Base-by-base conservation (phyloP, 2,888 invertebrate genomes). In the Alsophila aescularia region DNA sequence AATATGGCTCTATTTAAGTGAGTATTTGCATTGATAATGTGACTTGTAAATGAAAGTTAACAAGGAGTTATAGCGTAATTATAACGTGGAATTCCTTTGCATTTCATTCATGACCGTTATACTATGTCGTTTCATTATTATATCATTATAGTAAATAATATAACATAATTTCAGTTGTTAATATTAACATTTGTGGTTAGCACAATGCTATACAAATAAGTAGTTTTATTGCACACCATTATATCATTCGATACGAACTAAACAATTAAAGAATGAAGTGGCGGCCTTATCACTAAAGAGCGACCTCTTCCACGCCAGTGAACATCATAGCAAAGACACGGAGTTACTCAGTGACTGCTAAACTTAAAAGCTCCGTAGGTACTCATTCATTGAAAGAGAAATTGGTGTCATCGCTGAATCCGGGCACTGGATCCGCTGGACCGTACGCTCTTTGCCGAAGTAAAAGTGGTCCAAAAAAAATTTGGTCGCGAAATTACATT, bases 381-480 rank as follows among this genome's bases (percentile, higher is more conserved):
- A 69, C 69, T 67, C 68, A 71, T 75, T 79, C 79, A 83, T 87
- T 82, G 90, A 90, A 90, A 90, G 90, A 90, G 90, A 91, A 91
- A 91, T 90, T 90, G 72, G 86, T 89, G 90, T 82, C 90, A 87
- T 85, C 83, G 80, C 75, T 79, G 78, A 83, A 85, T 82, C 72
- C 78, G 75, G 74, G 74, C 76, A 67, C 66, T 68, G 70, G 66
- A 69, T 69, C 58, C 71, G 75, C 77, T 78, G 81, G 76, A 78
- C 75, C 76, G 79, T 77, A 73, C 75, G 79, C 81, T 77, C 75
- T 76, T 75, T 81, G 85, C 75, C 85, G 70, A 87, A 91, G 90
- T 91, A 91, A 91, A 90, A 90, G 90, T 90, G 90, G 89, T 90
- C 88, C 89, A 81, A 90, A 90, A 63, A 52, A 87, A 88, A 79